A percentile compares a stretch with the other conserved stretches of the same genome.
Evolutionary conservation across 2,888 invertebrate species (phyloP).

Genomic region (Dryocosmus kuriphilus): DNA sequence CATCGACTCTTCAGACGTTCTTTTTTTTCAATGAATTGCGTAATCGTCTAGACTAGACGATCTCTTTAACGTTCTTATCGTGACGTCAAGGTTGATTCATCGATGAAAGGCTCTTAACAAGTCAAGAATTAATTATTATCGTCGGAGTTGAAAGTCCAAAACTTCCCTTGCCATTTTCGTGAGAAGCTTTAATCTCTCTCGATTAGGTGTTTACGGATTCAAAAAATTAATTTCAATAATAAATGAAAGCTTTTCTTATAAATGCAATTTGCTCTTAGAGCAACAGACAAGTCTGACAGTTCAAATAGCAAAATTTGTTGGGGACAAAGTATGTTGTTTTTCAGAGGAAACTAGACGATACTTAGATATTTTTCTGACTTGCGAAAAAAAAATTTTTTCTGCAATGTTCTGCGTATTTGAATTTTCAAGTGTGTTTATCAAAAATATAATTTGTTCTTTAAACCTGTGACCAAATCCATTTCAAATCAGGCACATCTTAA

Average conservation of each 20-base stretch:
- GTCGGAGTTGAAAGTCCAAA: slow-evolving; percentile 14
- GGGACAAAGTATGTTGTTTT: no score
- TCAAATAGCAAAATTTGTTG: no score
- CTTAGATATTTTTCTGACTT: no score
- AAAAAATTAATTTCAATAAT: neutral
- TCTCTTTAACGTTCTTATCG: slow-evolving; percentile 73
- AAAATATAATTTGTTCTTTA: no score
- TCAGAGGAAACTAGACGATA: no score
- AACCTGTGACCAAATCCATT: no score
- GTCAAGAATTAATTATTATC: slow-evolving; percentile 32
- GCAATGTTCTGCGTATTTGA: no score
- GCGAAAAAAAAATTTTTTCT: no score
- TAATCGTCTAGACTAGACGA: slow-evolving; percentile 74
- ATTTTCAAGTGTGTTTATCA: no score
- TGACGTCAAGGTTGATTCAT: slow-evolving; percentile 66
- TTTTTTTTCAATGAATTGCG: slow-evolving; percentile 69
- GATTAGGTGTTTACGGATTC: neutral
- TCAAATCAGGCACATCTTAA: no score
- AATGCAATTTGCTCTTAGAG: neutral
- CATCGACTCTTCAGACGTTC: slow-evolving; percentile 16
- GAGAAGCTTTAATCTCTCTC: neutral
- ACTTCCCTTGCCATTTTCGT: neutral
- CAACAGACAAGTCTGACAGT: no score
- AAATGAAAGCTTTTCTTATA: neutral
- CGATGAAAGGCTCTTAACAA: slow-evolving; percentile 40